Conservation (phyloP, 2,797 vertebrate genomes). For the Varecia variegata region DNA sequence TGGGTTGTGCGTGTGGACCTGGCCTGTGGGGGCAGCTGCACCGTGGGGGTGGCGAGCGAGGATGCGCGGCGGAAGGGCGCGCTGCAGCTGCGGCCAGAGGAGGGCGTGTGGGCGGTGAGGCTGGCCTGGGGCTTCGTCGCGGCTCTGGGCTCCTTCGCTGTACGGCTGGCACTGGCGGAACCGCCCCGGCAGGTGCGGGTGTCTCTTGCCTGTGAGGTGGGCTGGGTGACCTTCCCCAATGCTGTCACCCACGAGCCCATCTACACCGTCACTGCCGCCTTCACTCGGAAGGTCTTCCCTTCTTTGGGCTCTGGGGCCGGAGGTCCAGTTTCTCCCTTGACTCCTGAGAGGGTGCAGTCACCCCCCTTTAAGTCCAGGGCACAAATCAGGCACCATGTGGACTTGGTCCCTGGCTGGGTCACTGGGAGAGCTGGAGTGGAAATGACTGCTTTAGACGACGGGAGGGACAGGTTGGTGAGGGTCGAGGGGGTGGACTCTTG, state of each 20-base stretch:
- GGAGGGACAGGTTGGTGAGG: not conserved
- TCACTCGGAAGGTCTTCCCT: constrained; percentile 59
- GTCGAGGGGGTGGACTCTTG: not conserved
- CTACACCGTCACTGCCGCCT: constrained; percentile 74
- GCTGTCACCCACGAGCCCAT: constrained; percentile 60
- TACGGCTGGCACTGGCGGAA: constrained; percentile 18
- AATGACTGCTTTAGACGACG: not conserved
- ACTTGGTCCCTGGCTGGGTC: not conserved
- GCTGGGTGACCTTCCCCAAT: constrained; percentile 71
- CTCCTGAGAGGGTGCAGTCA: constrained; percentile 44
- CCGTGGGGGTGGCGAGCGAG: constrained; percentile 27
- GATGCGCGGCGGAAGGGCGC: constrained; percentile 39
- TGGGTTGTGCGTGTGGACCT: constrained; percentile 68
- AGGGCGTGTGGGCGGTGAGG: constrained; percentile 70
- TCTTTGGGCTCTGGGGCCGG: constrained; percentile 79
- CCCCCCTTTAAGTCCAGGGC: not conserved
- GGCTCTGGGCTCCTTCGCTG: constrained; percentile 59
- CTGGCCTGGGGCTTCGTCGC: constrained; percentile 51
- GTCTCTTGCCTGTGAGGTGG: constrained; percentile 73
- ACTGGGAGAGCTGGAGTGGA: not conserved
- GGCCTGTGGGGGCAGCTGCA: constrained; percentile 63
- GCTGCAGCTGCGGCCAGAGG: constrained; percentile 61
- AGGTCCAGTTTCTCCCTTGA: constrained; percentile 80
- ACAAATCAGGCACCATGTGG: not conserved
- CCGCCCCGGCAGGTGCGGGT: constrained; percentile 61